Evolutionary conservation across 2,797 vertebrate genomes (phyloP).

Genomic region (Limosa lapponica): DNA sequence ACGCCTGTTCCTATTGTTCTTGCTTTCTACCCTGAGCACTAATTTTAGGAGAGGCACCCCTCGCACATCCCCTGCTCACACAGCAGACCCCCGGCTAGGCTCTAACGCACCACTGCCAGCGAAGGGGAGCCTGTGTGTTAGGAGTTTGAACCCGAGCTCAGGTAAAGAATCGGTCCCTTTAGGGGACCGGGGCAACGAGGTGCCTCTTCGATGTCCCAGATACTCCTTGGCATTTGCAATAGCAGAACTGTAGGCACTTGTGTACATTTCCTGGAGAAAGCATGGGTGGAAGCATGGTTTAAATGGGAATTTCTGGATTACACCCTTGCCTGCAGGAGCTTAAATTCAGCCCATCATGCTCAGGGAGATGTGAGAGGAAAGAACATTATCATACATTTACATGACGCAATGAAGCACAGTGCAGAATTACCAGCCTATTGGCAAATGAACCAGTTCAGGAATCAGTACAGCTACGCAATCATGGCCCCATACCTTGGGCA

Average conservation of each 20-base stretch:
- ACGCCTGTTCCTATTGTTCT: neutral
- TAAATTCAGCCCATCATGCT: neutral
- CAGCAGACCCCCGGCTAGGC: neutral
- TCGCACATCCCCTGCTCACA: accelerated
- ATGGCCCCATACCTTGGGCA: neutral
- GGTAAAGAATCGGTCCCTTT: neutral
- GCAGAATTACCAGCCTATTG: neutral
- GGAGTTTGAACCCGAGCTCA: neutral
- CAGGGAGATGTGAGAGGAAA: neutral
- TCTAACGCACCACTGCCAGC: neutral
- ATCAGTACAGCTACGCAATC: neutral
- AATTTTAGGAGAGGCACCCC: neutral
- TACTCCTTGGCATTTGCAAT: neutral
- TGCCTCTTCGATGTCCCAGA: neutral
- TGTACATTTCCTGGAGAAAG: neutral
- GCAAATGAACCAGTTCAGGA: neutral
- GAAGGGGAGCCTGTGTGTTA: neutral
- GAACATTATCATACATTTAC: neutral
- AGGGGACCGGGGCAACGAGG: neutral
- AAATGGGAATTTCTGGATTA: neutral
- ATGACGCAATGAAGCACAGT: neutral
- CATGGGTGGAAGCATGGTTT: neutral
- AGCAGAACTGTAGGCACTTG: neutral
- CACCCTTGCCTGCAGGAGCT: neutral
- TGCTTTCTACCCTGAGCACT: neutral